Conservation (phyloP, 1,140 invertebrate species). For the Trinorchestia longiramus region DNA sequence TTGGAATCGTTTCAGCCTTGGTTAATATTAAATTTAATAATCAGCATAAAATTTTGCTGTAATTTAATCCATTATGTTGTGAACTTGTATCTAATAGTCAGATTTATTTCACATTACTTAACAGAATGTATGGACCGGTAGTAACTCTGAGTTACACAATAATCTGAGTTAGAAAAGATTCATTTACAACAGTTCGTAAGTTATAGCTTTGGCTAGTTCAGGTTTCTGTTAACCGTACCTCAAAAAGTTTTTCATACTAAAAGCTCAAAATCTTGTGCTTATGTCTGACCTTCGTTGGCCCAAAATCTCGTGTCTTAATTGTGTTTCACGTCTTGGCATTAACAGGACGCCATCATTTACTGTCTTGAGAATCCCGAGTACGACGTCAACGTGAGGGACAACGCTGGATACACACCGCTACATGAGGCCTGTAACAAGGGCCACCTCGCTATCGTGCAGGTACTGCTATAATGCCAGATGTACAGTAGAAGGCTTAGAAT, state of each 20-base stretch:
- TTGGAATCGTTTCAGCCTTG: too few relatives aligned
- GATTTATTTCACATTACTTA: not conserved
- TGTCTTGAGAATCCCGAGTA: conserved; percentile 87
- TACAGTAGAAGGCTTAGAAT: too few relatives aligned
- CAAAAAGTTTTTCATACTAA: not conserved
- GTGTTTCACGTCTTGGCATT: not conserved
- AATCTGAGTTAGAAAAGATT: not conserved
- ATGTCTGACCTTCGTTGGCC: too few relatives aligned
- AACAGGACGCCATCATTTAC: conserved; percentile 88
- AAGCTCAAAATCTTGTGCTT: not conserved
- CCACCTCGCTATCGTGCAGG: conserved; percentile 85
- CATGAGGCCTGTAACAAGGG: conserved; percentile 91
- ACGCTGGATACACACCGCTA: conserved; percentile 92
- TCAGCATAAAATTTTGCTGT: too few relatives aligned
- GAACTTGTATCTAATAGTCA: too few relatives aligned
- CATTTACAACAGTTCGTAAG: not conserved
- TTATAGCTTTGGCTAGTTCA: not conserved
- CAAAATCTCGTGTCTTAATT: not conserved
- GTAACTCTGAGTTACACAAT: not conserved
- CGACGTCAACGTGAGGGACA: conserved; percentile 88
- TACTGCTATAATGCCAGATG: conserved; percentile 68
- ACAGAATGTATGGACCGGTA: not conserved
- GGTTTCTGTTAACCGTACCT: not conserved
- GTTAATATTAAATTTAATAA: too few relatives aligned
- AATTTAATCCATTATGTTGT: too few relatives aligned